Conservation (phyloP, 1,140 invertebrate species). For the Tribolium castaneum region DNA sequence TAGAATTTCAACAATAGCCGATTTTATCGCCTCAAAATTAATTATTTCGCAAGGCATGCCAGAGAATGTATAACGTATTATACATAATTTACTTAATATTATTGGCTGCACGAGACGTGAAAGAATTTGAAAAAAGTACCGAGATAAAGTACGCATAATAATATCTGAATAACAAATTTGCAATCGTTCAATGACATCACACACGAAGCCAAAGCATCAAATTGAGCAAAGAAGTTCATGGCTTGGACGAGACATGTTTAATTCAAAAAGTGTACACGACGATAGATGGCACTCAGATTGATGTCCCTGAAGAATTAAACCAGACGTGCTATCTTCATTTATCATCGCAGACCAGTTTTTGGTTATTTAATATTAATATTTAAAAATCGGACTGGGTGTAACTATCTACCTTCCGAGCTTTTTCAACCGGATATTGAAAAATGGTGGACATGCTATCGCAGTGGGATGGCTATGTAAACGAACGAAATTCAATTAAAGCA, state of each 20-base stretch:
- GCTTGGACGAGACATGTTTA: slow-evolving; percentile 50
- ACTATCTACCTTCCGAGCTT: background rate
- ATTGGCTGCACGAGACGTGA: slow-evolving; percentile 48
- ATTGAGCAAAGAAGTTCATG: slow-evolving; percentile 49
- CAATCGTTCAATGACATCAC: slow-evolving; percentile 56
- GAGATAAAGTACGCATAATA: slow-evolving; percentile 51
- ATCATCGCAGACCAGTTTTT: background rate
- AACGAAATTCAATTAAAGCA: slow-evolving; percentile 36
- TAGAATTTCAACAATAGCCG: slow-evolving; percentile 14
- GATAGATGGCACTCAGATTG: slow-evolving; percentile 49
- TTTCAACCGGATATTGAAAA: slow-evolving; percentile 40
- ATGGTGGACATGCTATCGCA: slow-evolving; percentile 37
- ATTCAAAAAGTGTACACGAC: slow-evolving; percentile 44
- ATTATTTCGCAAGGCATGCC: slow-evolving; percentile 4
- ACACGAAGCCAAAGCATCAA: slow-evolving; percentile 49
- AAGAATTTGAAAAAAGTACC: slow-evolving; percentile 50
- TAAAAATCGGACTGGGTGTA: background rate
- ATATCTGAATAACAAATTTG: slow-evolving; percentile 55
- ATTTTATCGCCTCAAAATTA: background rate
- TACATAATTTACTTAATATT: slow-evolving; percentile 43
- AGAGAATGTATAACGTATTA: background rate
- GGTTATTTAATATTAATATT: background rate
- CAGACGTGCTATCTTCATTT: background rate
- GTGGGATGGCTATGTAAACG: slow-evolving; percentile 35
- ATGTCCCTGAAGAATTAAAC: slow-evolving; percentile 28